phyloP scores from a whole-genome alignment of 2,797 vertebrate species.

The Sebastes hubbsi region DNA sequence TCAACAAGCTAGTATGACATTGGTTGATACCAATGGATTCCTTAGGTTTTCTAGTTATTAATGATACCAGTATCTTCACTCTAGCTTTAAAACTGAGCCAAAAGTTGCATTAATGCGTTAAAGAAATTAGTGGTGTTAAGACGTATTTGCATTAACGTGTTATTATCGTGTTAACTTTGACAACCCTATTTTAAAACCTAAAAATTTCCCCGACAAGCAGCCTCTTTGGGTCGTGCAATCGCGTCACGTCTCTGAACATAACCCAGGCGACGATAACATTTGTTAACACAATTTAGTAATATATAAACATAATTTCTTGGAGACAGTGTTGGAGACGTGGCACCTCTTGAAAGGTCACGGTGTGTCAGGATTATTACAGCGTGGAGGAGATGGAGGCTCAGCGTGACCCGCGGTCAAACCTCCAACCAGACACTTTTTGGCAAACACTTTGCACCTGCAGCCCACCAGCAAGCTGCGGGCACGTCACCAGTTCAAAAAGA shows the following conservation, averaged over 20 bases:
- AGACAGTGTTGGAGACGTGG: not conserved
- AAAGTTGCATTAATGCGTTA: no score
- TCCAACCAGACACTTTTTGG: constrained; percentile 2
- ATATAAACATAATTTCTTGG: not conserved
- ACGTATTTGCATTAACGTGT: no score
- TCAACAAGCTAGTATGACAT: no score
- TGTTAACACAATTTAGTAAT: not conserved
- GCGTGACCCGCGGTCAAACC: constrained; percentile 2
- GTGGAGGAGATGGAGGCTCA: not conserved
- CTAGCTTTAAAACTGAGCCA: no score
- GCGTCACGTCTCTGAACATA: not conserved
- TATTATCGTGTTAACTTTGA: no score
- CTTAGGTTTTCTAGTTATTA: no score
- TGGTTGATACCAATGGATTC: no score
- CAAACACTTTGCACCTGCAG: constrained; percentile 26
- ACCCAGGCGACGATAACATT: not conserved
- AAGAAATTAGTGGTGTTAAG: accelerated
- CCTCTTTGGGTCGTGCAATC: not conserved
- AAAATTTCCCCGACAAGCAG: not conserved
- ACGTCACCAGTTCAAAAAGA: not conserved
- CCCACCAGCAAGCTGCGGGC: constrained; percentile 14
- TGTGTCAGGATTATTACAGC: constrained; percentile 5
- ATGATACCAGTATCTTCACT: no score
- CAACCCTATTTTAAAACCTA: not conserved
- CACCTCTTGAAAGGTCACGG: not conserved